A percentile compares a stretch with the other conserved stretches of the same genome.
Evolutionary conservation across 2,797 vertebrate species (phyloP).

Genomic region (Hemitrygon akajei): DNA sequence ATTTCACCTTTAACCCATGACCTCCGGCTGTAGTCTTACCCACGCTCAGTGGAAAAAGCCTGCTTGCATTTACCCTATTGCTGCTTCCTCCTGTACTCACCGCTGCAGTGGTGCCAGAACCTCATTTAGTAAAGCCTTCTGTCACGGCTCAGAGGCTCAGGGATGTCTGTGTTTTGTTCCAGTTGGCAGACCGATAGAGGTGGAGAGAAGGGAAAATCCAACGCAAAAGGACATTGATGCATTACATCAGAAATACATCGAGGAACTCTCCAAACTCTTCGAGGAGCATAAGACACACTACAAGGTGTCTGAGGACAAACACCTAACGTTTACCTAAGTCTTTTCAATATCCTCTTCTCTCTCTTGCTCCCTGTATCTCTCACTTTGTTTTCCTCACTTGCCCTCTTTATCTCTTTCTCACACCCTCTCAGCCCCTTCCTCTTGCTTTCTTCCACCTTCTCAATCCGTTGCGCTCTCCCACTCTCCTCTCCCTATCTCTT

Average conservation of each 20-base stretch:
- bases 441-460: not conserved
- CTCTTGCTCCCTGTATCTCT: not conserved
- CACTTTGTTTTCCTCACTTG: not conserved
- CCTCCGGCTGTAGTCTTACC: no score
- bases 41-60: no score
- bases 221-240: conserved; percentile 63
- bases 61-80: no score
- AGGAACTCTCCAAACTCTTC: conserved; percentile 72
- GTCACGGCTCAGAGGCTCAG: not conserved
- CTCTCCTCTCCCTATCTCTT: not conserved
- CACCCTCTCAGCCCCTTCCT: not conserved
- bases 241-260: conserved; percentile 73
- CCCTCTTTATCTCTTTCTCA: not conserved
- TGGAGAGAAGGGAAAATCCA: conserved; percentile 62
- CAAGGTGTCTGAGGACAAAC: conserved; percentile 66
- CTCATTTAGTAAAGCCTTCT: not conserved
- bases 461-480: not conserved
- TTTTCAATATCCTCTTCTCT: no score
- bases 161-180: conserved; percentile 38
- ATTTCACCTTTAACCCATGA: no score
- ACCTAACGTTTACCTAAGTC: conserved; percentile 65
- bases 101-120: not conserved
- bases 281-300: conserved; percentile 80
- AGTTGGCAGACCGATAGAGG: conserved; percentile 83
- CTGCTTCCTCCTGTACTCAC: not conserved